phyloP scores from a whole-genome alignment of 2,797 vertebrate species.

The Scolopax rusticola region DNA sequence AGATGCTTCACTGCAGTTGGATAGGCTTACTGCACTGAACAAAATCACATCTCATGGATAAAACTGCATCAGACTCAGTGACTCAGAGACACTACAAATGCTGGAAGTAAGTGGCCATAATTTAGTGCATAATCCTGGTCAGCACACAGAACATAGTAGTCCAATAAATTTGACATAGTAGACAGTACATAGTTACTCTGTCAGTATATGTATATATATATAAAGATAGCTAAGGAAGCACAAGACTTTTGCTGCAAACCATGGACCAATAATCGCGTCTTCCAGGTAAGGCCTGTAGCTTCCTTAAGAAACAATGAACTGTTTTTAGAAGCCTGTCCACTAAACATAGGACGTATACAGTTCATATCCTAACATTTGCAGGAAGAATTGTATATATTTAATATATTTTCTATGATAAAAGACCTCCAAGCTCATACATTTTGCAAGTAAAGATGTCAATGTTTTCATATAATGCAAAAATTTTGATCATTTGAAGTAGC shows the following conservation, averaged over 20 bases:
- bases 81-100: not conserved
- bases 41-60: not conserved
- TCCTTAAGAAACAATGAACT: not conserved
- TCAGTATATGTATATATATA: fast-evolving
- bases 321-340: not conserved
- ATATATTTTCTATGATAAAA: not conserved
- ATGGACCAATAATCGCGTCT: not conserved
- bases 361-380: not conserved
- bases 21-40: not conserved
- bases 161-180: not conserved
- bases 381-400: not conserved
- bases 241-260: fast-evolving
- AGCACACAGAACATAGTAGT: not conserved
- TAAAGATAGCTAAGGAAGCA: not conserved
- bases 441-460: not conserved
- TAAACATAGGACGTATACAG: not conserved
- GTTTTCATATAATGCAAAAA: not conserved
- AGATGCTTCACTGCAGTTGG: not conserved
- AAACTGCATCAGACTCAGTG: too few relatives aligned
- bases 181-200: not conserved
- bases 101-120: not conserved
- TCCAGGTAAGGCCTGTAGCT: not conserved
- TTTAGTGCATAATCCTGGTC: not conserved
- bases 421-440: not conserved
- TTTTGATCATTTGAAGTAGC: not conserved